These are phyloP conservation scores for Pomatorhinus ruficollis DNA, from an alignment of 2,113 vertebrate genomes.

Conservation along the genomic window DNA sequence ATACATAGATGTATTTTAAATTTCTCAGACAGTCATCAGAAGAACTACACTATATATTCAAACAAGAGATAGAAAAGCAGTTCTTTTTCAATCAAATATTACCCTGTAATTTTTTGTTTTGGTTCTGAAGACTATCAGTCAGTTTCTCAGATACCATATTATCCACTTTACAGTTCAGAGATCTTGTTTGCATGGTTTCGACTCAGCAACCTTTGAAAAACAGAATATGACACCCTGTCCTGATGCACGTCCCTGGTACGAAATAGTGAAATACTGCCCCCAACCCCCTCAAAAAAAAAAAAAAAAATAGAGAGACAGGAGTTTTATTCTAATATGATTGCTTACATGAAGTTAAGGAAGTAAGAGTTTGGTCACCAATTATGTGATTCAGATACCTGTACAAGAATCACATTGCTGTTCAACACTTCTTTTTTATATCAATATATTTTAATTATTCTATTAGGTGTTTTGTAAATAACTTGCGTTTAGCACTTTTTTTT, in stretches of 20 bases:
- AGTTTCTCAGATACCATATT: background rate
- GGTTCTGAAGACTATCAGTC: background rate
- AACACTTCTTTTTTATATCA: background rate
- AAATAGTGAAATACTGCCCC: background rate
- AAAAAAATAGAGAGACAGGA: rapidly evolving
- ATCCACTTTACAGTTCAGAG: background rate
- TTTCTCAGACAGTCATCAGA: background rate
- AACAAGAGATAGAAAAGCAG: background rate
- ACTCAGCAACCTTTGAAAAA: background rate
- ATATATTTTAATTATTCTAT: background rate
- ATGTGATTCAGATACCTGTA: background rate
- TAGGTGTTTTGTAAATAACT: background rate
- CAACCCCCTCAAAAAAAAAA: rapidly evolving
- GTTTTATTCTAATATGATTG: background rate
- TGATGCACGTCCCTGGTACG: too few relatives aligned
- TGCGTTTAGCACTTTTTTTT: background rate
- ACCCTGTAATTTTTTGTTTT: too few relatives aligned
- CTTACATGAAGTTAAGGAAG: background rate
- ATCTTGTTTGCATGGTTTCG: background rate
- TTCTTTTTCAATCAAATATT: background rate
- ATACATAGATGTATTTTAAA: background rate
- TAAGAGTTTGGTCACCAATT: background rate
- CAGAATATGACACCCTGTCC: rapidly evolving
- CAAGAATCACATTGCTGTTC: background rate
- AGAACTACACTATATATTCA: background rate